Conservation (phyloP, 1,140 invertebrate genomes). For the Phthorimaea operculella region DNA sequence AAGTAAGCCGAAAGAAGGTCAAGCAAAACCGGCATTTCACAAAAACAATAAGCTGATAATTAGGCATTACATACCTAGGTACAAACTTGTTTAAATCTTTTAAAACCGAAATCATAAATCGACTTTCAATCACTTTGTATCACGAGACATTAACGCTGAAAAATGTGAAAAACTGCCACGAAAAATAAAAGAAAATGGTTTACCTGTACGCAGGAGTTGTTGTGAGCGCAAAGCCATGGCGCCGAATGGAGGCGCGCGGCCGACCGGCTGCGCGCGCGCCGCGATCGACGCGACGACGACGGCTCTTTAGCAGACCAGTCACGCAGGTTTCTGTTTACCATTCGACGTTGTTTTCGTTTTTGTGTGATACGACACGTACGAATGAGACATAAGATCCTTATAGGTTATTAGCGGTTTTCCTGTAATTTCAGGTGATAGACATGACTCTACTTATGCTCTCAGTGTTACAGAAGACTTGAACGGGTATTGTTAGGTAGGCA, state of each 20-base stretch:
- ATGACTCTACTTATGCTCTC: no score
- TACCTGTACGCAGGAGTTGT: constrained; percentile 55
- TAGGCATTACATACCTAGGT: no score
- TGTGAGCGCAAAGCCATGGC: constrained; percentile 49
- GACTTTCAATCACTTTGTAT: no score
- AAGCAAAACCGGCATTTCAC: background rate
- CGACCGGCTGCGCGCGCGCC: constrained; percentile 7
- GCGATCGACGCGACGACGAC: no score
- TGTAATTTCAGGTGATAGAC: no score
- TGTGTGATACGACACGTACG: no score
- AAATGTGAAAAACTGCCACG: background rate
- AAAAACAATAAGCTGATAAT: background rate
- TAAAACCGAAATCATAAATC: no score
- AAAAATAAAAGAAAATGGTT: constrained; percentile 4
- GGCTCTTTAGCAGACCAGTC: constrained; percentile 39
- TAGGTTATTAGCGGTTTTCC: no score
- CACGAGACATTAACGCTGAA: no score
- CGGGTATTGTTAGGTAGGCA: no score
- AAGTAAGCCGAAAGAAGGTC: background rate
- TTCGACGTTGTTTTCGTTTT: constrained; percentile 14
- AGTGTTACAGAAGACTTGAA: no score
- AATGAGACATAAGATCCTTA: no score
- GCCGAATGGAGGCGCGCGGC: constrained; percentile 37
- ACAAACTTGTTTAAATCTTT: background rate
- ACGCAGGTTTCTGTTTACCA: constrained; percentile 42